These are phyloP conservation scores for Nyctibius grandis DNA, from an alignment of 2,797 vertebrate genomes.

Conservation along the genomic window DNA sequence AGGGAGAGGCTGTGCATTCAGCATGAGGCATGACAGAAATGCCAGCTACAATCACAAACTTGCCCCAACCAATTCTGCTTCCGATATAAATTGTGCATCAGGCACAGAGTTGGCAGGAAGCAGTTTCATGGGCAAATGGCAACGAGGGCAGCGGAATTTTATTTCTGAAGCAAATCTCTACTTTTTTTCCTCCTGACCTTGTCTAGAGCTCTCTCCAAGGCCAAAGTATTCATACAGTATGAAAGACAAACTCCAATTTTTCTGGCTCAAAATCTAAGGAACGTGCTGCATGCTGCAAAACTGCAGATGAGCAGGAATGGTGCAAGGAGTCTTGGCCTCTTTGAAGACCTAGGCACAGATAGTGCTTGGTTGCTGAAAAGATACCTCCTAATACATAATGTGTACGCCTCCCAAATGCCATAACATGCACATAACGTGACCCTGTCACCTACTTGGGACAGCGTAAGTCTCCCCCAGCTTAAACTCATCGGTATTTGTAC, in stretches of 20 bases:
- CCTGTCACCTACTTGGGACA: neutral
- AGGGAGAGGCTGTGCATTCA: constrained; percentile 43
- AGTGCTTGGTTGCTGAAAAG: neutral
- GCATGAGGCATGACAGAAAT: constrained; percentile 42
- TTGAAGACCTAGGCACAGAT: neutral
- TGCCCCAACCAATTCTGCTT: constrained; percentile 56
- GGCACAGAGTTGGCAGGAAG: neutral
- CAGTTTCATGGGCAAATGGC: neutral
- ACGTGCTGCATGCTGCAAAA: neutral
- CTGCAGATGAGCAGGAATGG: neutral
- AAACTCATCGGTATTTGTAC: neutral
- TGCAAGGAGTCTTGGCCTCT: neutral
- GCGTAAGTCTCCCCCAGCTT: neutral
- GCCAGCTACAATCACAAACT: constrained; percentile 57
- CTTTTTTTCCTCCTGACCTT: neutral
- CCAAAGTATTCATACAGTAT: neutral
- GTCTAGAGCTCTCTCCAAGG: neutral
- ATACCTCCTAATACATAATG: neutral
- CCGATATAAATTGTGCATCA: neutral
- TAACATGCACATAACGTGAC: neutral
- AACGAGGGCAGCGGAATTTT: neutral
- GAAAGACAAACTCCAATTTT: neutral
- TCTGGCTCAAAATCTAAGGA: neutral
- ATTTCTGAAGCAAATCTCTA: neutral
- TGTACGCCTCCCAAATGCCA: neutral